These are phyloP conservation scores for Baryphthengus martii DNA, from an alignment of 2,113 vertebrate genomes.

Conservation along the genomic window DNA sequence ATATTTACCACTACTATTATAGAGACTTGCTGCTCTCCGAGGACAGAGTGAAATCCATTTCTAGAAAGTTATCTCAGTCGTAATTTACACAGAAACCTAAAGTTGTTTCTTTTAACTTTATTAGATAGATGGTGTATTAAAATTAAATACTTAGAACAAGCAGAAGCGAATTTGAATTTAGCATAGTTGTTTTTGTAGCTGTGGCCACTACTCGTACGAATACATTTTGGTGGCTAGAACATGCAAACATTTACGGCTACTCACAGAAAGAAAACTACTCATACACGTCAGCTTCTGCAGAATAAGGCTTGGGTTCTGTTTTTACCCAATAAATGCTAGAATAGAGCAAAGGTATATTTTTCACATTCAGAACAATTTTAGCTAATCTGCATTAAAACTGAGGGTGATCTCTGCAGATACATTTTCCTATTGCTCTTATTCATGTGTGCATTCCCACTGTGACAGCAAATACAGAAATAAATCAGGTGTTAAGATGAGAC, in stretches of 20 bases:
- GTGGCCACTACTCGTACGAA: conserved; percentile 50
- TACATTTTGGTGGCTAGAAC: not conserved
- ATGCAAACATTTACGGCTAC: not conserved
- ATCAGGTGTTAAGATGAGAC: conserved; percentile 47
- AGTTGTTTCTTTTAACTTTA: conserved; percentile 46
- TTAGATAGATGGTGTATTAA: conserved; percentile 44
- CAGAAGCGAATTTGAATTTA: conserved; percentile 64
- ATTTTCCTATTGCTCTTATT: conserved; percentile 32
- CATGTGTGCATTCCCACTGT: conserved; percentile 35
- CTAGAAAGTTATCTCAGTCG: conserved; percentile 39
- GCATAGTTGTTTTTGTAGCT: conserved; percentile 47
- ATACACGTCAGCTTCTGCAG: not conserved
- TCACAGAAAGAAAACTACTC: not conserved
- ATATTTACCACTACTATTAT: not conserved
- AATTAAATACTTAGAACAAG: conserved; percentile 52
- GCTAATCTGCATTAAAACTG: conserved; percentile 68
- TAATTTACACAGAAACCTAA: conserved; percentile 55
- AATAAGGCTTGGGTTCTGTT: not conserved
- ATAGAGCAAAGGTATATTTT: not conserved
- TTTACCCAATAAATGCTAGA: not conserved
- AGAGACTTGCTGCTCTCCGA: not conserved
- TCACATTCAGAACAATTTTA: conserved; percentile 53
- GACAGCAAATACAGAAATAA: conserved; percentile 60
- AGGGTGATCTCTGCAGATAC: conserved; percentile 39
- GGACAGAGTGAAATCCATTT: conserved; percentile 42